phyloP scores from a whole-genome alignment of 2,113 vertebrate species.

The Podarcis cretensis region DNA sequence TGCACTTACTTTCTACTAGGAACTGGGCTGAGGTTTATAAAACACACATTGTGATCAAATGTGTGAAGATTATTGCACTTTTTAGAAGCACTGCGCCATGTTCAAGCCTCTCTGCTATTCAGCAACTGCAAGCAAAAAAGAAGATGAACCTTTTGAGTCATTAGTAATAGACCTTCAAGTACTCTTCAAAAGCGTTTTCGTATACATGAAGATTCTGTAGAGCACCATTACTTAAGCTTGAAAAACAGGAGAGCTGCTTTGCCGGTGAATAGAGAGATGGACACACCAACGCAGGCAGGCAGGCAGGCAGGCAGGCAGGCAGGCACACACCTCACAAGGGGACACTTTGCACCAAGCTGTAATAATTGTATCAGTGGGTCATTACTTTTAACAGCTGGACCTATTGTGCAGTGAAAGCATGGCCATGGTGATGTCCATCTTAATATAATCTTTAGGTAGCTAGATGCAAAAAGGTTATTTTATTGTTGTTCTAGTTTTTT shows the following conservation, averaged over 20 bases:
- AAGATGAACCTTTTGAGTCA: not conserved
- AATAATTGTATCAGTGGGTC: not conserved
- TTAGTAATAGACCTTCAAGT: constrained; percentile 10
- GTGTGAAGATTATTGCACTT: constrained; percentile 19
- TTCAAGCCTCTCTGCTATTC: not conserved
- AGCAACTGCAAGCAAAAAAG: constrained; percentile 14
- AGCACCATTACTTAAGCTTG: constrained; percentile 11
- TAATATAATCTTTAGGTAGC: not conserved
- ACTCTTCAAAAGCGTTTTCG: not conserved
- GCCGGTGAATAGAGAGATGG: not conserved
- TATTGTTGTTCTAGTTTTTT: not conserved
- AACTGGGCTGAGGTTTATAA: not conserved
- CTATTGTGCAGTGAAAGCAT: not conserved
- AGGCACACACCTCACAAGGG: not conserved
- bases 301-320: not conserved
- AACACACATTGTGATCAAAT: constrained; percentile 10
- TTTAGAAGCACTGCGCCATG: constrained; percentile 6
- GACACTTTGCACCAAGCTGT: not conserved
- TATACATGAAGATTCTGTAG: not conserved
- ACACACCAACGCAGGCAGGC: not conserved
- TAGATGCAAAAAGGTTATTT: not conserved
- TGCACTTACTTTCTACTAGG: not conserved
- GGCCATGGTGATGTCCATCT: not conserved
- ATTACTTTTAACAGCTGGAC: not conserved
- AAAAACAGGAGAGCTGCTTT: constrained; percentile 3